Evolutionary conservation across 2,888 invertebrate genomes (phyloP), one percentile per base, ranked within the genome.

Genomic region (Papilio protenor): DNA sequence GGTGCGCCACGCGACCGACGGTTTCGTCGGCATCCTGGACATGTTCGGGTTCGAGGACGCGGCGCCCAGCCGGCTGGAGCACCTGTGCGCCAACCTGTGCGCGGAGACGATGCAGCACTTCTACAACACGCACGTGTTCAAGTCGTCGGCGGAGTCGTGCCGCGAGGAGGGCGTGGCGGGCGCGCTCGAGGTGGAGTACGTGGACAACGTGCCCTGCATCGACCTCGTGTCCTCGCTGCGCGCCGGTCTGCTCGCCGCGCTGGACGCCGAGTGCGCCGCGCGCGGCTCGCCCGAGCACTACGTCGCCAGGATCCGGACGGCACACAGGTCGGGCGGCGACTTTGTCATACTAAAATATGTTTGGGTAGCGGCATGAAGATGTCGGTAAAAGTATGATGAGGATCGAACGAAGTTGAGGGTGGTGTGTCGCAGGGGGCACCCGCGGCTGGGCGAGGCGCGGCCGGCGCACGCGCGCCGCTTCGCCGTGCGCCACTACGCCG

Each of bases 21-120:
- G 98, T 14, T 98, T 98, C 92, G 98, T 99, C 82, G 98, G 98
- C 66, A 98, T 99, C 86, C 95, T 99, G 77, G 99, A 99, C 90
- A 98, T 99, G 98, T 99, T 99, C 93, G 99, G 99, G 8, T 99
- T 99, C 93, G 98, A 99, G 94, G 98, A 98, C 89, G 97, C 98
- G 49, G 97, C 97, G 91, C 98, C 98, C 1, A 97, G 98, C 85
- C 98, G 98, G 83, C 95, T 99, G 84, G 99, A 99, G 91, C 99
- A 99, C 90, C 95, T 99, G 79, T 99, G 99, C 93, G 98, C 98
- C 85, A 99, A 99, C 94, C 95, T 99, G 80, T 98, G 98, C 92
- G 98, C 99, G 0, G 99, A 99, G 94, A 98, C 98, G 52, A 98
- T 99, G 98, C 99, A 99, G 91, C 99, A 99, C 92, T 99, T 98